Evolutionary conservation across 2,888 invertebrate genomes (phyloP).

Genomic region (Xanthostigma xanthostigma): DNA sequence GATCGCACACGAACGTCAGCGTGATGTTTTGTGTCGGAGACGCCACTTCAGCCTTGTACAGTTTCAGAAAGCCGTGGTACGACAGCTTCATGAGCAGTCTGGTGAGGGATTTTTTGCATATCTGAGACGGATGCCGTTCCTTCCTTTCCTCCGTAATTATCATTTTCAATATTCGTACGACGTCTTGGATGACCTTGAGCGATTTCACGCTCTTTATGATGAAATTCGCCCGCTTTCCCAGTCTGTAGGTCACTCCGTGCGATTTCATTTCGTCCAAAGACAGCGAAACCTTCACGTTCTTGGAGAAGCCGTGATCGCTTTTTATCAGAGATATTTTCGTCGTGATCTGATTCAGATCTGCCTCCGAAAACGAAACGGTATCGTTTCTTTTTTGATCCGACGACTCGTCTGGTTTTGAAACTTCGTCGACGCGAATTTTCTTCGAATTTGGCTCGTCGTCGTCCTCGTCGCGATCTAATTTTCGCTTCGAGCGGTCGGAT

Average conservation of each 20-base stretch:
- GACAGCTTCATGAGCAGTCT: conserved; percentile 42
- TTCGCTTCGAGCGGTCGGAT: no score
- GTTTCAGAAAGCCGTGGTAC: conserved; percentile 39
- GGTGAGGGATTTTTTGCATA: conserved; percentile 48
- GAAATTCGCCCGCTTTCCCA: conserved; percentile 40
- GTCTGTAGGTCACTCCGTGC: conserved; percentile 25
- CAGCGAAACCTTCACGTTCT: no score
- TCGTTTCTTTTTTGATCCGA: no score
- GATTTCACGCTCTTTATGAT: conserved; percentile 44
- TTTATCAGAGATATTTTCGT: no score
- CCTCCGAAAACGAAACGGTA: no score
- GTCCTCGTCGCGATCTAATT: no score
- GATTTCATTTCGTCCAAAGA: no score
- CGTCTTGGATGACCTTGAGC: conserved; percentile 41
- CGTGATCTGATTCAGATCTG: no score
- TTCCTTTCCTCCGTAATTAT: conserved; percentile 38
- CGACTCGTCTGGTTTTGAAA: no score
- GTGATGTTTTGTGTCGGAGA: conserved; percentile 29
- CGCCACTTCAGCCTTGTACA: conserved; percentile 33
- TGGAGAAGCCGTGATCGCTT: no score
- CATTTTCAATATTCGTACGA: conserved; percentile 31
- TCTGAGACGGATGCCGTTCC: conserved; percentile 36
- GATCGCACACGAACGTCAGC: conserved; percentile 38
- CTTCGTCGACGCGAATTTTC: no score
- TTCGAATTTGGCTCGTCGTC: no score